Percentiles rank a stretch among this genome's conserved stretches.
Conservation (phyloP, 2,797 vertebrate genomes). For the Carcharodon carcharias region DNA sequence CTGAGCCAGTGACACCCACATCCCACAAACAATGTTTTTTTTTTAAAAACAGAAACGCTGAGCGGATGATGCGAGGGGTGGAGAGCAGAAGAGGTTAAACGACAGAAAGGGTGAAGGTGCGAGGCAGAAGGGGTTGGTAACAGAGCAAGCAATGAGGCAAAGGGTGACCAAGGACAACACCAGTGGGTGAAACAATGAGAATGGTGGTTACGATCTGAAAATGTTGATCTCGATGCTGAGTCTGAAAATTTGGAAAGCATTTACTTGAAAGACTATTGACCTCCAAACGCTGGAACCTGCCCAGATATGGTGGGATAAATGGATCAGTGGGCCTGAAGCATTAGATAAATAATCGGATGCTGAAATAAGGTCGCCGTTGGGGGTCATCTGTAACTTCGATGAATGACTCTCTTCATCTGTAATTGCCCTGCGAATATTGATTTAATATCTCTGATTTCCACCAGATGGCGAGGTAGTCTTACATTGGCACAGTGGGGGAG, state of each 20-base stretch:
- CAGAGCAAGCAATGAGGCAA: too few species aligned
- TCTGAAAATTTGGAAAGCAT: too few species aligned
- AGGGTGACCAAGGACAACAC: background rate
- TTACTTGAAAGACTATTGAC: background rate
- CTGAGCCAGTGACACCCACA: too few species aligned
- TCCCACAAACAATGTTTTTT: too few species aligned
- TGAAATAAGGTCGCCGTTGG: background rate
- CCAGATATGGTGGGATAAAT: background rate
- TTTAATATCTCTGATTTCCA: background rate
- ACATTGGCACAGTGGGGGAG: background rate
- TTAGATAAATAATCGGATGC: background rate
- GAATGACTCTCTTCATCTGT: background rate
- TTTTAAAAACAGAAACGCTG: too few species aligned
- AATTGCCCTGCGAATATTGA: background rate
- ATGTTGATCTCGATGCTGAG: too few species aligned
- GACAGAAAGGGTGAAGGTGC: background rate
- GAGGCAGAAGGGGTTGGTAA: background rate
- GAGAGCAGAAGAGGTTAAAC: background rate
- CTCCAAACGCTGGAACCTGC: background rate
- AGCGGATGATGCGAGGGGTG: background rate
- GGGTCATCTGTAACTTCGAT: background rate
- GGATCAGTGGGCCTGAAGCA: background rate
- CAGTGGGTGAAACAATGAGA: too few species aligned
- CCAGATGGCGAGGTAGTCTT: background rate
- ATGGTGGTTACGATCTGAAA: too few species aligned